These are phyloP conservation scores for Onychostoma macrolepis DNA, from an alignment of 2,113 vertebrate species.

Conservation along the genomic window DNA sequence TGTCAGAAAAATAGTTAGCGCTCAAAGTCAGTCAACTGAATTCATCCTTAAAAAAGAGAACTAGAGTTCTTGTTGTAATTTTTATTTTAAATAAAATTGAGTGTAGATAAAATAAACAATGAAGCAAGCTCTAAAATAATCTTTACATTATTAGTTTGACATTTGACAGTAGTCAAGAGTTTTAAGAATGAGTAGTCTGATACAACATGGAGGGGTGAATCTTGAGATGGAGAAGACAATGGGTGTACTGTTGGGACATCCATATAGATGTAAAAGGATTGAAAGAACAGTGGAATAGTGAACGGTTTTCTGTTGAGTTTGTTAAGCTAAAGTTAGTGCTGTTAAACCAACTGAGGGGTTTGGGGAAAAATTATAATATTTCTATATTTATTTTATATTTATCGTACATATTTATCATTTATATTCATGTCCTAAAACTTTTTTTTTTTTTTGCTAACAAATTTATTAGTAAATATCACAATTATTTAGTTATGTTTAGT, in stretches of 20 bases:
- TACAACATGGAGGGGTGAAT: neutral
- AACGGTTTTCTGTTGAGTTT: neutral
- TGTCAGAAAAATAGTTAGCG: neutral
- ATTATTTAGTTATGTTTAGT: neutral
- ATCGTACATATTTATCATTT: neutral
- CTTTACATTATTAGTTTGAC: too few relatives aligned
- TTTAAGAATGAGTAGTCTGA: neutral
- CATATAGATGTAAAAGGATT: neutral
- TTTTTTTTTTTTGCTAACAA: neutral
- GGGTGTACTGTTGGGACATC: neutral
- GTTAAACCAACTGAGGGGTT: neutral
- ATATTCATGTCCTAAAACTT: neutral
- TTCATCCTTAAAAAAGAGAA: neutral
- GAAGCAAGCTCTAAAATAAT: neutral
- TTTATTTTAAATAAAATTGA: neutral
- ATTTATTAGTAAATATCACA: neutral
- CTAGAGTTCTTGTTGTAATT: neutral
- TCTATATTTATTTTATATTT: neutral
- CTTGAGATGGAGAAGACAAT: slow-evolving; percentile 4
- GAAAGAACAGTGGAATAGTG: neutral
- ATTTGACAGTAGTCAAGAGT: neutral
- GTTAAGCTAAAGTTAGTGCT: neutral
- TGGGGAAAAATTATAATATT: neutral
- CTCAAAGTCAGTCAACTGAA: neutral
- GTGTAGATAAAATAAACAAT: neutral